Base-by-base conservation (phyloP, 2,113 vertebrate genomes). In the Cairina moschata region DNA sequence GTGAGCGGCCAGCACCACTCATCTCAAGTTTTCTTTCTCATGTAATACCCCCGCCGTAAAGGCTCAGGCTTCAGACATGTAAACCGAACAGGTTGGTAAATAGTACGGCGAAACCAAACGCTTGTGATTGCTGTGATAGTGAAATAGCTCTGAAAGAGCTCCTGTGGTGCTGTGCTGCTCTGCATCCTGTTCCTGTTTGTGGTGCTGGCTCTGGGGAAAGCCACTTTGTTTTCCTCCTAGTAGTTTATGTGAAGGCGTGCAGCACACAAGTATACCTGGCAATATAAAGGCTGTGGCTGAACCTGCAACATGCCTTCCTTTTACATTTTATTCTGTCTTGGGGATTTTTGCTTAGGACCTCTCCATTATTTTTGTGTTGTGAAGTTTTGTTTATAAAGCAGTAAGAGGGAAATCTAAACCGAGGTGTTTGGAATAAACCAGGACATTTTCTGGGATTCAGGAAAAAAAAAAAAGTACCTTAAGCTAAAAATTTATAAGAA, bases 211-310 rank as follows among this genome's bases (percentile, higher is more conserved):
- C 50, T 63, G n/a, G 2, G 2, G n/a, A 77, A 77, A 26, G 54
- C 26, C 31, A 6, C 59, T 32, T 63, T 1, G 3, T 46, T 32
- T 23, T 72, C 12, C 60, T 82, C 14, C 38, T 56, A 21, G 12
- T 28, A 54, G 21, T 74, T 26, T 2, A 77, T 17, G 34, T 28
- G 63, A 38, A 74, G 81, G 25, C 0, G 0, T 22, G n/a, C 0
- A 1, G 55, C 28, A 38, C 38, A 17, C 16, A 65, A 46, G 38
- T 17, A 65, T 36, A 25, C 4, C 1, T 21, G 55, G 68, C 48
- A 36, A 31, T 9, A 13, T 5, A 29, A 38, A 85, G 48, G 26
- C 32, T 32, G 46, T 4, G 13, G 25, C 31, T 81, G 42, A 72
- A 81, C 10, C 6, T 58, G 29, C 62, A 62, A 48, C 5, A 15